Evolutionary conservation across 2,888 invertebrate species (phyloP), one percentile per base, ranked within the genome.

Genomic region (Myopa tessellatipennis): DNA sequence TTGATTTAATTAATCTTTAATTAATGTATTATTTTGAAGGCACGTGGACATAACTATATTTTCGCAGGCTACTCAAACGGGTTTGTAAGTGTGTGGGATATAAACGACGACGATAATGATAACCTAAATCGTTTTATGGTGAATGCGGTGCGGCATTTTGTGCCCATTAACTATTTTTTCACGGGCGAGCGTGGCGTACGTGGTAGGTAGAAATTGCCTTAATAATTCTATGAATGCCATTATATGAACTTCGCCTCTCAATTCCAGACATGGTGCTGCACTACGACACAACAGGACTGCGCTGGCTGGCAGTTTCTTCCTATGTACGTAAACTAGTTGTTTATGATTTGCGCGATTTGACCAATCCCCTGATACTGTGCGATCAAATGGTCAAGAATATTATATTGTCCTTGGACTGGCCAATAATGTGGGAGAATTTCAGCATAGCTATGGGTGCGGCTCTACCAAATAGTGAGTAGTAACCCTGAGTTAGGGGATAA

Each of bases 11-110:
- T 40, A 50, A 68, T 26, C 38, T 58, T 50, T 61, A n/a, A n/a
- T n/a, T n/a, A n/a, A n/a, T 14, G 34, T 74, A 38, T 16, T 55
- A 12, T 73, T 71, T 36, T 76, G 60, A 71, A 82, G 83, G 71
- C 68, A 63, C 76, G 83, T 52, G 89, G 88, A 0, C 91, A 91
- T 83, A 90, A 87, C 69, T 87, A 90, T 65, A 85, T 94, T 68
- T 92, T 91, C 52, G 92, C 91, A n/a, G 92, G 93, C 40, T 93
- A 91, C 85, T 89, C 91, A 1, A 92, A 92, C 85, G 94, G 94
- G 0, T 89, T 91, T 80, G 89, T 93, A 6, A 92, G 91, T n/a
- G 83, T 93, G 12, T 94, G 92, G 92, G 90, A 93, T 84, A 84
- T 94, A 12, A 85, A 84, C 1, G 89, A 87, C 50, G 76, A 82